Evolutionary conservation across 2,797 vertebrate genomes (phyloP).

Genomic region (Antennarius maculatus): DNA sequence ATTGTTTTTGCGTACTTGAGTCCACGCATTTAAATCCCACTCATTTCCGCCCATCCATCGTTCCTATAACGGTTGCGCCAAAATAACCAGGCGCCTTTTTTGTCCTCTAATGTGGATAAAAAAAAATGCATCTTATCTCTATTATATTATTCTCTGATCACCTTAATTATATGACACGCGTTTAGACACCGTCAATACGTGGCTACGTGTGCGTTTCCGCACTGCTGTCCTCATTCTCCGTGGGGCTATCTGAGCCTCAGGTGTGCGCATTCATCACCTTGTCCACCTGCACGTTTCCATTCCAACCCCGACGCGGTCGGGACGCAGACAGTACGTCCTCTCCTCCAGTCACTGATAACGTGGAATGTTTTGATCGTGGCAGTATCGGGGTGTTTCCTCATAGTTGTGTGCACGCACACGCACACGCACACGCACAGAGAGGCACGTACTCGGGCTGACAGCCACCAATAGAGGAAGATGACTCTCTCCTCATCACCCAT

Average conservation of each 20-base stretch:
- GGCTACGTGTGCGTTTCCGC: neutral
- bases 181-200: neutral
- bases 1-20: conserved; percentile 59
- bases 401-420: conserved; percentile 17
- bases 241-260: conserved; percentile 34
- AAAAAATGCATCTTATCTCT: neutral
- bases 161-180: neutral
- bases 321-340: conserved; percentile 12
- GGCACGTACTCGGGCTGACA: conserved; percentile 15
- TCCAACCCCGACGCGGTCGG: conserved; percentile 7
- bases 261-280: conserved; percentile 34
- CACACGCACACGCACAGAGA: neutral
- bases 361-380: conserved; percentile 9
- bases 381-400: conserved; percentile 72
- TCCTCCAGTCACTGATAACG: conserved; percentile 13
- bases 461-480: conserved; percentile 37
- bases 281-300: conserved; percentile 34
- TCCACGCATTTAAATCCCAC: conserved; percentile 3
- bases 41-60: accelerated
- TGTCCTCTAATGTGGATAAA: neutral
- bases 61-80: neutral
- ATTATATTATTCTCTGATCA: neutral
- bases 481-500: conserved; percentile 22
- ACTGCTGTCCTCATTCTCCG: conserved; percentile 31
- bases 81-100: neutral